phyloP scores from a whole-genome alignment of 2,113 vertebrate genomes.

The Syngnathus typhle region DNA sequence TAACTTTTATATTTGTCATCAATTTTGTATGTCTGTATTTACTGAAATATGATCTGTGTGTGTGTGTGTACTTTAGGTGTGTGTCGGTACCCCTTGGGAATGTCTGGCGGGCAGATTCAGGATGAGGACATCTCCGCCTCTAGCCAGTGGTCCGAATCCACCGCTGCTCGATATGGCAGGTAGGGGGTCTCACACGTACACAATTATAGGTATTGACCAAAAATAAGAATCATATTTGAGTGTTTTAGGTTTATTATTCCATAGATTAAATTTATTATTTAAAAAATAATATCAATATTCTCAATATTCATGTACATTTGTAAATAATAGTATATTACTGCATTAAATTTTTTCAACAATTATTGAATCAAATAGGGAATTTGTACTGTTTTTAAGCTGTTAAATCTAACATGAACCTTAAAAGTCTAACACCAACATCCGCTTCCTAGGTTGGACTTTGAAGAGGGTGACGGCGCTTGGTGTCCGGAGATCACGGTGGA shows the following conservation, averaged over 20 bases:
- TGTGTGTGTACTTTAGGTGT: conserved; percentile 69
- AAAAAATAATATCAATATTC: too few relatives aligned
- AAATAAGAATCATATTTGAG: background rate
- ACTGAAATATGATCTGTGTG: background rate
- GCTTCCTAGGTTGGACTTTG: conserved; percentile 79
- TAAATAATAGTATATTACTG: too few relatives aligned
- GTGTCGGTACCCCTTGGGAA: conserved; percentile 92
- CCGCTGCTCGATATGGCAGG: conserved; percentile 93
- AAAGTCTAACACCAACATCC: background rate
- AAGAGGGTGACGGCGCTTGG: conserved; percentile 95
- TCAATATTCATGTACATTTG: too few relatives aligned
- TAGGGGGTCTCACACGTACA: conserved; percentile 48
- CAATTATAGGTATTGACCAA: background rate
- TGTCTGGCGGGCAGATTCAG: conserved; percentile 89
- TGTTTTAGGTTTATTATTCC: too few relatives aligned
- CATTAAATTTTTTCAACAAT: too few relatives aligned
- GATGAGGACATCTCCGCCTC: conserved; percentile 96
- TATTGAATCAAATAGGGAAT: background rate
- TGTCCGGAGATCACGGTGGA: conserved; percentile 85
- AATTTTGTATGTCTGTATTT: background rate
- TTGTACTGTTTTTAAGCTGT: background rate
- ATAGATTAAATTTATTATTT: too few relatives aligned
- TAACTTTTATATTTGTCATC: background rate
- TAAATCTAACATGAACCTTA: background rate
- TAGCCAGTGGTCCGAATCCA: conserved; percentile 97